Evolutionary conservation across 2,113 vertebrate species (phyloP).

Genomic region (Salvelinus fontinalis): DNA sequence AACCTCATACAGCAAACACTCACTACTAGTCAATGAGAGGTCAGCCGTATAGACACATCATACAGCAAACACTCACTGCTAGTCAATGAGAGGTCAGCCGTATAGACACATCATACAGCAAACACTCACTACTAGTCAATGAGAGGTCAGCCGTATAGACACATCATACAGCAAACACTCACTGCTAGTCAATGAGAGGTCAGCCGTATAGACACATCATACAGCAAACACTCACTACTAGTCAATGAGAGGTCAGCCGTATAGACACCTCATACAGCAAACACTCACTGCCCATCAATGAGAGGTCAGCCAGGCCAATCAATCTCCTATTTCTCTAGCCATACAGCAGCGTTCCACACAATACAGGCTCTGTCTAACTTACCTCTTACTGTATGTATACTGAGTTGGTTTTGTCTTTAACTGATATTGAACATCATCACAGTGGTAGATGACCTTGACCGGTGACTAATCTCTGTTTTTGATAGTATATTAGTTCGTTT

Average conservation of each 20-base stretch:
- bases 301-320: constrained; percentile 51
- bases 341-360: constrained; percentile 17
- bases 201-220: constrained; percentile 15
- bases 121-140: too few relatives aligned
- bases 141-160: too few relatives aligned
- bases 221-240: constrained; percentile 41
- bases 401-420: too few relatives aligned
- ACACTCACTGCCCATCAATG: constrained; percentile 48
- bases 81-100: too few relatives aligned
- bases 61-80: too few relatives aligned
- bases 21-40: too few relatives aligned
- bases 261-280: constrained; percentile 41
- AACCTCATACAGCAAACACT: constrained; percentile 19
- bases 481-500: not conserved
- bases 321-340: constrained; percentile 17
- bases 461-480: too few relatives aligned
- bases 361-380: not conserved
- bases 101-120: too few relatives aligned
- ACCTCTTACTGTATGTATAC: not conserved
- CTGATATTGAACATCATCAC: too few relatives aligned
- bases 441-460: too few relatives aligned
- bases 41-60: too few relatives aligned
- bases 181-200: not conserved
- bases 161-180: too few relatives aligned
- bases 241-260: constrained; percentile 44